These are phyloP conservation scores for Sebastes kiyomatsui DNA, from an alignment of 2,797 vertebrate genomes.

Conservation along the genomic window DNA sequence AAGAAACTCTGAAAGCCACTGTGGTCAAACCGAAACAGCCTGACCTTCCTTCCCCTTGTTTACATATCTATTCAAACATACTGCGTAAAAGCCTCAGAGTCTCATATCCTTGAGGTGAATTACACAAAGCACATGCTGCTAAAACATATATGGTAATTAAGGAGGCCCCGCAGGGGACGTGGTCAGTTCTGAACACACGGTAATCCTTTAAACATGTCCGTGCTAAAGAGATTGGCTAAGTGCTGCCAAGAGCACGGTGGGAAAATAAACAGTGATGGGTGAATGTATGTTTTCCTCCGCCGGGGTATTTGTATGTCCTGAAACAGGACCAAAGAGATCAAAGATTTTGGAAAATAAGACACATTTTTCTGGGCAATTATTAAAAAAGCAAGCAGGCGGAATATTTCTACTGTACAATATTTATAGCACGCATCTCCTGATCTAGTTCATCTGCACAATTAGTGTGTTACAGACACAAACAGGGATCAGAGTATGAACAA, in stretches of 20 bases:
- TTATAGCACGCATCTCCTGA: not conserved
- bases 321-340: slow-evolving; percentile 33
- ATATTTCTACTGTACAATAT: not conserved
- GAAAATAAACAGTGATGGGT: slow-evolving; percentile 52
- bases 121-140: slow-evolving; percentile 31
- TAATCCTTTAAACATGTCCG: slow-evolving; percentile 58
- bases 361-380: slow-evolving; percentile 39
- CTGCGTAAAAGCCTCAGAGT: slow-evolving; percentile 21
- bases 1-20: slow-evolving; percentile 29
- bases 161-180: slow-evolving; percentile 28
- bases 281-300: slow-evolving; percentile 42
- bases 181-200: slow-evolving; percentile 20
- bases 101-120: slow-evolving; percentile 41
- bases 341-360: slow-evolving; percentile 14
- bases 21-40: slow-evolving; percentile 31
- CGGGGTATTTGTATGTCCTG: slow-evolving; percentile 34
- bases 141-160: slow-evolving; percentile 48
- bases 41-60: slow-evolving; percentile 9
- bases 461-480: not conserved
- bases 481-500: not conserved
- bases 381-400: slow-evolving; percentile 10
- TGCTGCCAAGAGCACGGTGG: slow-evolving; percentile 35
- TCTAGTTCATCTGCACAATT: not conserved
- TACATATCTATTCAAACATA: slow-evolving; percentile 33
- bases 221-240: slow-evolving; percentile 14